Base-by-base conservation (phyloP, 2,888 invertebrate species). In the Agrochola circellaris region DNA sequence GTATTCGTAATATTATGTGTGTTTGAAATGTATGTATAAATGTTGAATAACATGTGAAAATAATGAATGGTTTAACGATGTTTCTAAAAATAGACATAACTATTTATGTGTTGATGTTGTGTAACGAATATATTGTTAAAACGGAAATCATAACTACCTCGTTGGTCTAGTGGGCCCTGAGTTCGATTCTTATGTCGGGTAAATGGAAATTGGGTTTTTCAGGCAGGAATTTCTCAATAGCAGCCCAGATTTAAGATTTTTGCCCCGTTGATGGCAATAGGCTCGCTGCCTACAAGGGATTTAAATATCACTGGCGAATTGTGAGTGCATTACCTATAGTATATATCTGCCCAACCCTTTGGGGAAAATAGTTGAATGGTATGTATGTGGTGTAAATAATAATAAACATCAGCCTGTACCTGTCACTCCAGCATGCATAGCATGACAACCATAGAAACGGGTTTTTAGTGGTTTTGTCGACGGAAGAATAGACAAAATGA, bases 41-140 rank as follows among this genome's bases (percentile, higher is more conserved):
- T 61, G 73, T 80, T 71, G 23, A 68, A 71, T 75, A 73, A 75
- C 26, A 62, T 62, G 66, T 77, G 64, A 74, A 76, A 86, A 81
- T 64, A 58, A 72, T 34, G 15, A 38, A 6, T 9, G 15, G 13
- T 62, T 45, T 38, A 26, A 58, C 13, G 23, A 45, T 62, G 38
- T 69, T 34, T 58, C 15, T 79, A 73, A 38, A 80, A 54, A 6
- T 4, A 80, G 20, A 60, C n/a, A 61, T 60, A 54, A 38, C 38
- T 48, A 61, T 79, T 20, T n/a, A 20, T 48, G 17, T 11, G 6
- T 34, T 26, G 0, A 34, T 62, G 23, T 48, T 62, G 8, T 56
- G 11, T 48, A 48, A 56, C 34, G 1, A n/a, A 34, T 20, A 17
- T 26, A 26, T 34, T 56, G 13, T 73, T 73, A n/a, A 15, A 51